These are phyloP conservation scores for Scelioninae gen. 1 DNA, from an alignment of 2,888 invertebrate genomes.

Conservation along the genomic window DNA sequence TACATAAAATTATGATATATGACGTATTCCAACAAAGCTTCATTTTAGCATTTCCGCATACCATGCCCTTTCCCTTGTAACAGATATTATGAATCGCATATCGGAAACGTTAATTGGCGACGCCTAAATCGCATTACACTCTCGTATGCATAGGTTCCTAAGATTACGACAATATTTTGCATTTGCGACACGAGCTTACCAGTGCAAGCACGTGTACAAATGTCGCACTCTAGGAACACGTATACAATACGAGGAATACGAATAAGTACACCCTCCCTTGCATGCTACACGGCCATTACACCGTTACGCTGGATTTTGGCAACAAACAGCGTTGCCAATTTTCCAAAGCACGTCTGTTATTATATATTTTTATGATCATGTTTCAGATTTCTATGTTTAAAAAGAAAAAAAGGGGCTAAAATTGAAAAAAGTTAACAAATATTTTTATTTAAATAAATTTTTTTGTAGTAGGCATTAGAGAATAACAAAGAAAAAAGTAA, in stretches of 20 bases:
- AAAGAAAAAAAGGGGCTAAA: too few relatives aligned
- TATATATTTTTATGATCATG: too few relatives aligned
- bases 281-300: slow-evolving; percentile 23
- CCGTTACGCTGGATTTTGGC: slow-evolving; percentile 30
- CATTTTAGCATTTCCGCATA: slow-evolving; percentile 37
- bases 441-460: too few relatives aligned
- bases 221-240: slow-evolving; percentile 29
- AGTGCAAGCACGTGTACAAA: slow-evolving; percentile 55
- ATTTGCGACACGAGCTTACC: slow-evolving; percentile 45
- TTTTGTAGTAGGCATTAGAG: too few relatives aligned
- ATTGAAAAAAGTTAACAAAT: too few relatives aligned
- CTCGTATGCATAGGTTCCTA: slow-evolving; percentile 24
- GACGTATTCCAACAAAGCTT: slow-evolving; percentile 38
- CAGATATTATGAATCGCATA: slow-evolving; percentile 43
- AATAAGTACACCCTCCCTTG: slow-evolving; percentile 25
- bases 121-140: slow-evolving; percentile 26
- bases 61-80: slow-evolving; percentile 16
- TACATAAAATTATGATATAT: too few relatives aligned
- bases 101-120: slow-evolving; percentile 40
- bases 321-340: slow-evolving; percentile 43
- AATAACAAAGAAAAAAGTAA: too few relatives aligned
- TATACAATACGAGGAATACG: slow-evolving; percentile 40
- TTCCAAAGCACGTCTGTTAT: not conserved
- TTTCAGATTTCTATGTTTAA: too few relatives aligned
- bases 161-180: slow-evolving; percentile 54